Base-by-base conservation (phyloP, 2,888 invertebrate species). In the Tortricodes alternella region DNA sequence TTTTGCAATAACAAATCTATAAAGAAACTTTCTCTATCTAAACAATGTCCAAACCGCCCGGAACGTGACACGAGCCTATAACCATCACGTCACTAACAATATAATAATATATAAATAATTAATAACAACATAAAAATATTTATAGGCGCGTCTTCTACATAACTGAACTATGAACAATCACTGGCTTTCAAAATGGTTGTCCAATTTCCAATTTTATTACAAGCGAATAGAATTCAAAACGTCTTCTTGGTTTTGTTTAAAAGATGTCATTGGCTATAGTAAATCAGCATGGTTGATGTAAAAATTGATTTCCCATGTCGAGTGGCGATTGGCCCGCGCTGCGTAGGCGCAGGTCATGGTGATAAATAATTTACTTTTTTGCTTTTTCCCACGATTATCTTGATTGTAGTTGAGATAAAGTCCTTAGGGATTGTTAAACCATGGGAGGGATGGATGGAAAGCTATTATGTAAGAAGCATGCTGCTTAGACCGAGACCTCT, bases 231-330 rank as follows among this genome's bases (percentile, higher is more conserved):
- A 32, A 35, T 38, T 18, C 27, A 13, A 11, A 29, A 5, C 38
- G n/a, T 7, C 2, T 37, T 18, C 44, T 16, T 18, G 9, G 16
- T 27, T 19, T 50, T 23, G 29, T 43, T 13, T 38, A 32, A 13
- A 37, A 56, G 50, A 50, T 56, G 56, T 56, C 56, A 38, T 44
- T 37, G 56, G 44, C 44, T 32, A 13, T 56, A 43, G 49, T 56
- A 56, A 56, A 56, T 56, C 56, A 56, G 56, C 43, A 58, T 43
- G 48, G 59, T 62, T 65, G 62, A 72, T 62, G 60, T 66, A 76
- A 81, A 80, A 82, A 83, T 81, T 78, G 79, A 76, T 78, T 82
- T 80, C 72, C 68, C 71, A 73, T 76, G 74, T 77, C 63, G 62
- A 62, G 62, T 68, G 67, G 66, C 74, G 73, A 71, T 74, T 71